Evolutionary conservation across 2,888 invertebrate species (phyloP), one percentile per base, ranked within the genome.

Genomic region (Sclerodermus sp.): DNA sequence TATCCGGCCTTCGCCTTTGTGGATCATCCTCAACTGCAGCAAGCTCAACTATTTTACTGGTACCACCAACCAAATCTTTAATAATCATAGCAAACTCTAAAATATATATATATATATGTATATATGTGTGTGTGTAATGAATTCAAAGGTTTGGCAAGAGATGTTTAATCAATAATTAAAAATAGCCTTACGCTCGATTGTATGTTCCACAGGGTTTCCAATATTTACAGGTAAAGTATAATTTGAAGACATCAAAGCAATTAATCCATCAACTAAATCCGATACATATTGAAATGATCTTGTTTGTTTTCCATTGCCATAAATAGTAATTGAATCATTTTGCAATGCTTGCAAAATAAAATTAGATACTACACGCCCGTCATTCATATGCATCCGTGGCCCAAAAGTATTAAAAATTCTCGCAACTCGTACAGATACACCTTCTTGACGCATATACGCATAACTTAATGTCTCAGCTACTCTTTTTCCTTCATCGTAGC

Each of bases 401-500:
- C 99, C 99, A 74, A 95, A 99, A 0, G 99, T 99, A 78, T 99
- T 99, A 79, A 99, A 99, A 66, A 99, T 99, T 58, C 99, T 84
- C 1, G 99, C 99, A 8, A 99, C 96, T 45, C 98, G 83, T 0
- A 99, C 95, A 39, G 91, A 85, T 18, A 99, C 92, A 42, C 91
- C 91, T 77, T 99, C 98, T 83, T 98, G 97, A 73, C 96, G 95
- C 13, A 93, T 91, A 79, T 99, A 99, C 0, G 99, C 96, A 78
- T 96, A 97, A 63, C 89, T 88, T 50, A 99, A 82, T 0, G 98
- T 94, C 79, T 99, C 99, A 0, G 98, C 91, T 0, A 98, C 96
- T 46, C 99, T 83, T 80, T 99, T 99, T n/a, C 97, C 98, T 81
- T 99, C 99, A 75, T 99, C 99, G 71, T 99, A 99, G 79, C 99